Evolutionary conservation across 2,888 invertebrate genomes (phyloP).

Genomic region (Chironomus tentans): DNA sequence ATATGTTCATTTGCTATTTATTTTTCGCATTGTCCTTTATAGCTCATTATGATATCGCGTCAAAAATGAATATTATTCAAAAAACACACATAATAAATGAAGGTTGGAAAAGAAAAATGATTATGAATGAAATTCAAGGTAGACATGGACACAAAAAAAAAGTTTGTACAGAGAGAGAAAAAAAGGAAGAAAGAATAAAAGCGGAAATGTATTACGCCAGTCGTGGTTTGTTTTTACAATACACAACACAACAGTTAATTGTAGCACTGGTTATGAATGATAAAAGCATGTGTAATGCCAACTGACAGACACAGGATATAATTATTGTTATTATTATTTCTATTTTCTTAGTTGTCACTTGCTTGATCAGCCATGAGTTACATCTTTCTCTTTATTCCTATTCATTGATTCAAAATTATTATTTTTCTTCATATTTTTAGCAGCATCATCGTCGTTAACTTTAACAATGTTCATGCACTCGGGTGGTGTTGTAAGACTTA

Average conservation of each 20-base stretch:
- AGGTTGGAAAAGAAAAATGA: background rate
- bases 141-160: background rate
- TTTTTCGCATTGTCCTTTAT: background rate
- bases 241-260: background rate
- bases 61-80: background rate
- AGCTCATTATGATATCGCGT: background rate
- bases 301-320: constrained; percentile 9
- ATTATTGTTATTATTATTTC: background rate
- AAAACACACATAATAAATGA: background rate
- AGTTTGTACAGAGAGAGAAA: too few relatives aligned
- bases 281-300: background rate
- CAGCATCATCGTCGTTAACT: constrained; percentile 3
- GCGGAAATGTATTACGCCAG: background rate
- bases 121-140: background rate
- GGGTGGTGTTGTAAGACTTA: background rate
- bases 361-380: constrained; percentile 8
- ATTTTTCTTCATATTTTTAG: background rate
- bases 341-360: background rate
- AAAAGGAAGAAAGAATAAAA: background rate
- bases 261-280: background rate
- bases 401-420: background rate
- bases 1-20: background rate
- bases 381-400: background rate
- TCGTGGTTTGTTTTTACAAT: background rate
- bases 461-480: background rate